Percentiles rank a stretch among this genome's conserved stretches.
phyloP scores from a whole-genome alignment of 2,113 vertebrate genomes.

The Odontesthes bonariensis region DNA sequence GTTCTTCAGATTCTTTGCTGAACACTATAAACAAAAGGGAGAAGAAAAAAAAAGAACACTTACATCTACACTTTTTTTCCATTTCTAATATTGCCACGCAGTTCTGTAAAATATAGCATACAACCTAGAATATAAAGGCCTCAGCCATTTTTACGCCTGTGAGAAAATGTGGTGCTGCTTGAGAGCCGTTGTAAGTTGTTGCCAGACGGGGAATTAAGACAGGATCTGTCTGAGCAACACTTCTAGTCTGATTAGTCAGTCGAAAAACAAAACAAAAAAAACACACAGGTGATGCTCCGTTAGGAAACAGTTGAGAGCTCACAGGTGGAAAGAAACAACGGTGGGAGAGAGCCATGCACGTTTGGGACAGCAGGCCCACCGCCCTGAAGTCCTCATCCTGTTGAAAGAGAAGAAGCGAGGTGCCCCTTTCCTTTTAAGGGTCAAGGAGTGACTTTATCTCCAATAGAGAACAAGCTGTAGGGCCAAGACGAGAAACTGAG shows the following conservation, averaged over 20 bases:
- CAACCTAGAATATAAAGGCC: not conserved
- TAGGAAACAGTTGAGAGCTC: not conserved
- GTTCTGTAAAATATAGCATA: not conserved
- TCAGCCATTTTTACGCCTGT: not conserved
- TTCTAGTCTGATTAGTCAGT: constrained; percentile 51
- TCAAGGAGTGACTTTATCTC: too few species aligned
- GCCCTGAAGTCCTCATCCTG: too few species aligned
- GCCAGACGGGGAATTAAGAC: constrained; percentile 65
- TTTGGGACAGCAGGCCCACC: too few species aligned
- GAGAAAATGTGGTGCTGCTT: not conserved
- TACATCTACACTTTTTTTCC: not conserved
- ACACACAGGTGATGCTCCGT: constrained; percentile 11
- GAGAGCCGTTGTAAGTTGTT: constrained; percentile 34
- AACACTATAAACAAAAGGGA: constrained; percentile 85
- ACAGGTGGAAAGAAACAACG: not conserved
- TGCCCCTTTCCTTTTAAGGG: too few species aligned
- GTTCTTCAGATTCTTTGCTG: constrained; percentile 98
- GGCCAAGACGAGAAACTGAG: not conserved
- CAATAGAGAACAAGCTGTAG: not conserved
- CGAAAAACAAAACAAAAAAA: not conserved
- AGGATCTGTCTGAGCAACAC: constrained; percentile 62
- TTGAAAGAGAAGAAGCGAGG: too few species aligned
- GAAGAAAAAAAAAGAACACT: not conserved
- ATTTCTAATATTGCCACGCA: not conserved
- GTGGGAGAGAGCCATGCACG: not conserved